phyloP scores from a whole-genome alignment of 1,140 invertebrate species.

The Popillia japonica region DNA sequence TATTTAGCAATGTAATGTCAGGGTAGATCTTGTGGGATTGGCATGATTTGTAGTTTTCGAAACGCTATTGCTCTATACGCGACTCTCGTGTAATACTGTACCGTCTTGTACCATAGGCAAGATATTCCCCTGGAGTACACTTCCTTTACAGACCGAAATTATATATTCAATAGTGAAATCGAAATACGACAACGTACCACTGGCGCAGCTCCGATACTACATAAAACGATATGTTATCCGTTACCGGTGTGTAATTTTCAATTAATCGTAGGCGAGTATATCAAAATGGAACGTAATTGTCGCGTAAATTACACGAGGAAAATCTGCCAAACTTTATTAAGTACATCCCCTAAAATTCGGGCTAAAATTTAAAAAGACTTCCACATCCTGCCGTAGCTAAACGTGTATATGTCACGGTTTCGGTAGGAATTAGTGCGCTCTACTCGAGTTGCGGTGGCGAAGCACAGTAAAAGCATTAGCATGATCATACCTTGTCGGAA shows the following conservation, averaged over 20 bases:
- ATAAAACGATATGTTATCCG: background rate
- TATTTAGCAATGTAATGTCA: slow-evolving; percentile 44
- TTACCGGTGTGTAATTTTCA: background rate
- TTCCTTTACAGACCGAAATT: slow-evolving; percentile 25
- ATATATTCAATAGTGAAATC: slow-evolving; percentile 14
- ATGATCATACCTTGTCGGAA: slow-evolving; percentile 59
- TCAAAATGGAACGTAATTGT: no score
- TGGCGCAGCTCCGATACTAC: background rate
- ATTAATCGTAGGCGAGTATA: no score
- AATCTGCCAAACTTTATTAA: background rate
- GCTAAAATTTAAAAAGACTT: no score
- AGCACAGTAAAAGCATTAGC: slow-evolving; percentile 59
- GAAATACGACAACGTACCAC: background rate
- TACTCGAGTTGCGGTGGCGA: slow-evolving; percentile 54
- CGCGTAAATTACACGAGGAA: background rate
- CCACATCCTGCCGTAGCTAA: no score
- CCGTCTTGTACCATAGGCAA: slow-evolving; percentile 38
- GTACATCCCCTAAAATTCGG: background rate
- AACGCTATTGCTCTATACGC: slow-evolving; percentile 45
- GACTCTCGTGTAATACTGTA: slow-evolving; percentile 4
- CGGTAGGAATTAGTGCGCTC: slow-evolving; percentile 57
- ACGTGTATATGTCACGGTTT: slow-evolving; percentile 3
- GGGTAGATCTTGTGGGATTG: slow-evolving; percentile 48
- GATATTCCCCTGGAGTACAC: slow-evolving; percentile 35
- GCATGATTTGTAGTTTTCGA: slow-evolving; percentile 49